Percentiles rank a stretch among this genome's conserved stretches.
Conservation (phyloP, 2,888 invertebrate species). For the Clanis bilineata region DNA sequence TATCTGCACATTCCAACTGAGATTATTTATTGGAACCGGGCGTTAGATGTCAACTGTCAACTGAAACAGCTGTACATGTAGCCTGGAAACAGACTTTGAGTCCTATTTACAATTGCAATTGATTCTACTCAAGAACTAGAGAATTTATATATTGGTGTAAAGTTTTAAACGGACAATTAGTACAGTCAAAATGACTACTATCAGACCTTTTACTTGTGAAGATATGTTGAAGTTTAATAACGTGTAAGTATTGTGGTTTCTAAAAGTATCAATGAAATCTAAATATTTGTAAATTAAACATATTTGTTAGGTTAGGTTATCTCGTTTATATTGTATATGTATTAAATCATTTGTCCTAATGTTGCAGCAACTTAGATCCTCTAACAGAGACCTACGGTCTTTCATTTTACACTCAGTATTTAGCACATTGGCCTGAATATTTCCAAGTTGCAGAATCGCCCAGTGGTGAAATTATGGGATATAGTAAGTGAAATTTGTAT, state of each 20-base stretch:
- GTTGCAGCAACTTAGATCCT: constrained; percentile 95
- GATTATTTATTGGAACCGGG: no score
- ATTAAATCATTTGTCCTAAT: constrained; percentile 19
- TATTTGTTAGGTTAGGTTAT: no score
- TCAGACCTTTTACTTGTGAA: constrained; percentile 95
- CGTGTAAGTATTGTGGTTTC: constrained; percentile 87
- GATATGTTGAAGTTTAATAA: constrained; percentile 98
- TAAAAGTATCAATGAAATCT: no score
- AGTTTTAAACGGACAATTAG: neutral
- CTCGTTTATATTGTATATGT: no score
- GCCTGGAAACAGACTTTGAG: no score
- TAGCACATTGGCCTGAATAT: constrained; percentile 99
- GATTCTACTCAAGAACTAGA: no score
- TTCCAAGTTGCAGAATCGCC: constrained; percentile 98
- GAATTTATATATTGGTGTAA: no score
- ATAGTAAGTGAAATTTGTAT: constrained; percentile 84
- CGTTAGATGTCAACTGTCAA: no score
- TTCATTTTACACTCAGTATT: constrained; percentile 98
- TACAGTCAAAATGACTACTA: constrained; percentile 89
- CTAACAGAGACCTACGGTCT: constrained; percentile 98
- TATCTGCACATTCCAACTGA: no score
- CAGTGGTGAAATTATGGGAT: constrained; percentile 98
- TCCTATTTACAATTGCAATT: no score
- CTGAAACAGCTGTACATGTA: no score
- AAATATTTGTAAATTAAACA: no score